phyloP scores from a whole-genome alignment of 2,888 invertebrate species.

The Agrotis segetum region DNA sequence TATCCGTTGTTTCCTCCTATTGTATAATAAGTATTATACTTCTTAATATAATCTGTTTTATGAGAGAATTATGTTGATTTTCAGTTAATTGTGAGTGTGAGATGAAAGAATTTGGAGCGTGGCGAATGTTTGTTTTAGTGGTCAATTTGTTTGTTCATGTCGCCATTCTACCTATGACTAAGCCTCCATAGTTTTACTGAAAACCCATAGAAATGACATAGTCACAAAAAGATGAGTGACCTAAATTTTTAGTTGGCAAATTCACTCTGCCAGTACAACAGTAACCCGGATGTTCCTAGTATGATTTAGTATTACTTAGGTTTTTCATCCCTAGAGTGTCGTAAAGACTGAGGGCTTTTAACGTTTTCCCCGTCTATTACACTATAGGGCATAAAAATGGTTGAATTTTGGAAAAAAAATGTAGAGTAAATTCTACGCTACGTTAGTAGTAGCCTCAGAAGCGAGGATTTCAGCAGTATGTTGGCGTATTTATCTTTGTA shows the following conservation, averaged over 20 bases:
- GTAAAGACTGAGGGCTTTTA: neutral
- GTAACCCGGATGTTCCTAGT: neutral
- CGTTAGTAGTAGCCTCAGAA: no score
- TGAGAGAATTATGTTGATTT: constrained; percentile 48
- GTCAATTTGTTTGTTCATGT: constrained; percentile 10
- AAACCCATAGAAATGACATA: no score
- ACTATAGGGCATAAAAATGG: neutral
- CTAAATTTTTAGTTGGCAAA: neutral
- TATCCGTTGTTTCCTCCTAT: constrained; percentile 60
- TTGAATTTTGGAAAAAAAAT: neutral
- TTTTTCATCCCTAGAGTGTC: neutral
- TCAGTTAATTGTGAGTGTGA: constrained; percentile 33
- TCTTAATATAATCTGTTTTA: constrained; percentile 52
- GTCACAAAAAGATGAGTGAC: no score
- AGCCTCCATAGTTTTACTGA: neutral
- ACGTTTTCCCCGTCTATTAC: neutral
- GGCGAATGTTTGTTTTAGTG: constrained; percentile 48
- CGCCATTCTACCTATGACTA: neutral
- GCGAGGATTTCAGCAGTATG: no score
- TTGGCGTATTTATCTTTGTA: neutral
- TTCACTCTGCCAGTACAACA: neutral
- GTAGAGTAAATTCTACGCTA: no score
- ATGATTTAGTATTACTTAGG: no score
- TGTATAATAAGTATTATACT: constrained; percentile 55
- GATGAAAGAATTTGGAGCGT: constrained; percentile 46